A percentile compares a stretch with the other conserved stretches of the same genome.
These are phyloP conservation scores for Tryphoninae sp. DNA, from an alignment of 2,888 invertebrate genomes.

Conservation along the genomic window DNA sequence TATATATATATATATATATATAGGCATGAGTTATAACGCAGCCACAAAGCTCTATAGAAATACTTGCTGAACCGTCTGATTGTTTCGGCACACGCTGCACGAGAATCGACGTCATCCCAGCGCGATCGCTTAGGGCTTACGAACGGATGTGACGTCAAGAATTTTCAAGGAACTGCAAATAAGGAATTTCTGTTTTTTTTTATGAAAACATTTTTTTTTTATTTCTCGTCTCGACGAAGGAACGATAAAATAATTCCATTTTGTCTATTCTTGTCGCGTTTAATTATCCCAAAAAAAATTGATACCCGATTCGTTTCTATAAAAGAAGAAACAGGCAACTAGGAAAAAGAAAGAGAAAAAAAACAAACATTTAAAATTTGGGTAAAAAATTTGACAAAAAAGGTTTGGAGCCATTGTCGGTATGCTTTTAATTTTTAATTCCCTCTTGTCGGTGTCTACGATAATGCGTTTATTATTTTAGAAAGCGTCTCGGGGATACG, in stretches of 20 bases:
- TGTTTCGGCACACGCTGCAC: constrained; percentile 11
- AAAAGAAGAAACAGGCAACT: neutral
- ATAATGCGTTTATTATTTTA: constrained; percentile 46
- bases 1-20: constrained; percentile 1
- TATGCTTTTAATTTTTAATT: neutral
- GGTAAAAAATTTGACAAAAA: neutral
- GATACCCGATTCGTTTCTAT: neutral
- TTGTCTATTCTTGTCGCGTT: constrained; percentile 36
- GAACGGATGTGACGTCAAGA: constrained; percentile 55
- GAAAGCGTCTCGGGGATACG: constrained; percentile 58
- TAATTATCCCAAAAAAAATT: constrained; percentile 13
- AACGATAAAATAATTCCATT: constrained; percentile 14
- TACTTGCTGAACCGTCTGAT: neutral
- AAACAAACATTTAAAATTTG: neutral
- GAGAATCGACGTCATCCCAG: constrained; percentile 1
- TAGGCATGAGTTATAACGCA: neutral
- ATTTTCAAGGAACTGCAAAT: constrained; percentile 36
- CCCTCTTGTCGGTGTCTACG: neutral
- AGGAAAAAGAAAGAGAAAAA: neutral
- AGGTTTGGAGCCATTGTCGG: too few relatives aligned
- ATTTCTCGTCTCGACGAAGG: neutral
- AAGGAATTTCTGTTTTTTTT: neutral
- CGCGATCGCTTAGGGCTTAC: neutral
- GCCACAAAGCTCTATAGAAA: neutral
- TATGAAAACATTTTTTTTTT: constrained; percentile 9